These are phyloP conservation scores for Bolinopsis microptera DNA, from an alignment of 37 sponge, comb jelly and placozoan species.

Conservation along the genomic window DNA sequence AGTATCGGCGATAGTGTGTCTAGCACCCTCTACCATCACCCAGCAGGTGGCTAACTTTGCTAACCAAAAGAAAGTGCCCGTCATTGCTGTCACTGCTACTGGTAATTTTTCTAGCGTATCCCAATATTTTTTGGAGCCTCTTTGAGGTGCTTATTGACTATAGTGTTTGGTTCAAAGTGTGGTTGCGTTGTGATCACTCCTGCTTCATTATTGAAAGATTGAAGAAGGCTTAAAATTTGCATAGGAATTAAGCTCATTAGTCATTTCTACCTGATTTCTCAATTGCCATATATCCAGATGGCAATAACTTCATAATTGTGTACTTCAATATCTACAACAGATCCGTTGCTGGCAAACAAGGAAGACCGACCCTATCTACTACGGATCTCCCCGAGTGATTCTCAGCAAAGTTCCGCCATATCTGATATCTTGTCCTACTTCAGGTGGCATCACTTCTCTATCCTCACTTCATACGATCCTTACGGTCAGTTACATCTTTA, in stretches of 20 bases:
- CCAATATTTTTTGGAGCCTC: too few species aligned
- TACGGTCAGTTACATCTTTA: slow-evolving; percentile 47
- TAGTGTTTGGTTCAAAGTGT: too few species aligned
- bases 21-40: background rate
- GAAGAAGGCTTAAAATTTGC: too few species aligned
- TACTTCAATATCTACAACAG: too few species aligned
- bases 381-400: slow-evolving; percentile 34
- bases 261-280: too few species aligned
- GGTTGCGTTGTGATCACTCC: too few species aligned
- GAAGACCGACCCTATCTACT: slow-evolving; percentile 30
- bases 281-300: too few species aligned
- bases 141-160: too few species aligned
- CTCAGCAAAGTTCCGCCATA: slow-evolving; percentile 24
- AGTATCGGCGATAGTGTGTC: background rate
- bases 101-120: too few species aligned
- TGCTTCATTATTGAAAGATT: too few species aligned
- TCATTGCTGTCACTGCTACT: slow-evolving; percentile 42
- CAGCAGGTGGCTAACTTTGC: slow-evolving; percentile 34
- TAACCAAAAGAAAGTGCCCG: slow-evolving; percentile 17
- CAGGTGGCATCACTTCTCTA: slow-evolving; percentile 56
- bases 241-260: too few species aligned
- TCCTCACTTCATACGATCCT: slow-evolving; percentile 46
- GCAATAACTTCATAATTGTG: too few species aligned
- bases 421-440: slow-evolving; percentile 44
- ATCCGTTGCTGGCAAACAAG: slow-evolving; percentile 31